Base-by-base conservation (phyloP, 1,140 invertebrate genomes). In the Globodera ellingtonae region DNA sequence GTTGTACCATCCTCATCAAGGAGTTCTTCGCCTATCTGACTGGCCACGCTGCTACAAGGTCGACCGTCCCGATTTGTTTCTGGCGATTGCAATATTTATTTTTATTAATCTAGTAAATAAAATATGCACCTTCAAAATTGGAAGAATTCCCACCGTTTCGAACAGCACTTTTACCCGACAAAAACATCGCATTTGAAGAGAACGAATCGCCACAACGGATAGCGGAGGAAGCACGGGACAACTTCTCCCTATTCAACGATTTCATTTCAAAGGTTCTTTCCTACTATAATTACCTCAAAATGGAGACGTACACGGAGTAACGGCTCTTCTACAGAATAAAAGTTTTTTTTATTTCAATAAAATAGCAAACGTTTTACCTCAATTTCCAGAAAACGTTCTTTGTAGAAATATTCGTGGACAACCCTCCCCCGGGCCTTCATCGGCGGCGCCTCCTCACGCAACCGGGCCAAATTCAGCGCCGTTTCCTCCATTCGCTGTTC, bases 361-460 rank as follows among this genome's bases (percentile, higher is more conserved):
- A 35, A 5, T 70, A 10, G 46, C 13, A 18, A 10, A 18, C 10
- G 3, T 7, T 18, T 47, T 47, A 88, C 87, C 79, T 88, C 87
- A 4, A 77, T 75, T 6, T 87, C 85, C 59, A 88, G 48, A 66
- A 82, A 89, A 4, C 86, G 85, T 66, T 88, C 86, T 52, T 79
- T 66, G 79, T 84, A 88, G 80, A 88, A 88, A 74, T 88, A 88
- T 18, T 87, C 86, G 52, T 88, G 84, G 24, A 88, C 86, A 4
- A 69, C 21, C 66, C 83, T 88, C 44, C 86, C 86, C 56, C 79
- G 78, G 10, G 86, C 69, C 66, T 89, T 88, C 21, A 88, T 75
- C 46, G 86, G 79, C 44, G 86, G 86, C 35, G 86, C 86, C 4
- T 24, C 35, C 44, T 75, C 56, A 44, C 84, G 83, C n/a, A 88